Conservation (phyloP, 2,113 vertebrate species). For the Meleagris gallopavo region DNA sequence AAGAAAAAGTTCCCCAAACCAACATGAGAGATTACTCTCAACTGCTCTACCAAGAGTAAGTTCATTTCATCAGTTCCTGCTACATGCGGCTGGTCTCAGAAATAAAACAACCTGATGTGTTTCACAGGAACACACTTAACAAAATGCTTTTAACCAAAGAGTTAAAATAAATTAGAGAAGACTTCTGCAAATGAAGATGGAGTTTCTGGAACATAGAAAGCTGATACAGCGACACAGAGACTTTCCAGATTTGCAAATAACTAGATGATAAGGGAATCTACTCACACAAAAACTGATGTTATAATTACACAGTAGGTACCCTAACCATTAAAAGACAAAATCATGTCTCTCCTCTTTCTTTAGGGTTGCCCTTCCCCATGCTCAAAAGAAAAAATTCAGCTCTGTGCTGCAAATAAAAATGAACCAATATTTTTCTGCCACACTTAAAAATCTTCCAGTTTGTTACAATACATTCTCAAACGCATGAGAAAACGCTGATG, state of each 20-base stretch:
- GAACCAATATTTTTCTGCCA: neutral
- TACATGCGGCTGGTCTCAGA: accelerated
- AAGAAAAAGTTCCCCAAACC: neutral
- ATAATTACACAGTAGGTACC: neutral
- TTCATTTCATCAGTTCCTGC: neutral
- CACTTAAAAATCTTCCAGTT: neutral
- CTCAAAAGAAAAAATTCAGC: neutral
- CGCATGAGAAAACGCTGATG: neutral
- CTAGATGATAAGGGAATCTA: neutral
- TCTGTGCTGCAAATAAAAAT: neutral
- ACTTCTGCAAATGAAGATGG: neutral
- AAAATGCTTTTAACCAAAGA: neutral
- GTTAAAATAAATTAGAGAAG: neutral
- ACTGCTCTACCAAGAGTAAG: neutral
- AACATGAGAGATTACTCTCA: neutral
- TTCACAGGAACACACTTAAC: neutral
- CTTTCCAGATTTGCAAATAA: neutral
- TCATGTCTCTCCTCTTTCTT: neutral
- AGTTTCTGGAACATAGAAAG: neutral
- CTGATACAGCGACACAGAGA: neutral
- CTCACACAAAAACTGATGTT: neutral
- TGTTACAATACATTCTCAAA: neutral
- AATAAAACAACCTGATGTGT: neutral
- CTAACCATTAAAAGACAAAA: neutral
- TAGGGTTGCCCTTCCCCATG: neutral